A percentile compares a stretch with the other conserved stretches of the same genome.
Conservation (phyloP, 2,888 invertebrate genomes). For the Torymus aiolomorphi region DNA sequence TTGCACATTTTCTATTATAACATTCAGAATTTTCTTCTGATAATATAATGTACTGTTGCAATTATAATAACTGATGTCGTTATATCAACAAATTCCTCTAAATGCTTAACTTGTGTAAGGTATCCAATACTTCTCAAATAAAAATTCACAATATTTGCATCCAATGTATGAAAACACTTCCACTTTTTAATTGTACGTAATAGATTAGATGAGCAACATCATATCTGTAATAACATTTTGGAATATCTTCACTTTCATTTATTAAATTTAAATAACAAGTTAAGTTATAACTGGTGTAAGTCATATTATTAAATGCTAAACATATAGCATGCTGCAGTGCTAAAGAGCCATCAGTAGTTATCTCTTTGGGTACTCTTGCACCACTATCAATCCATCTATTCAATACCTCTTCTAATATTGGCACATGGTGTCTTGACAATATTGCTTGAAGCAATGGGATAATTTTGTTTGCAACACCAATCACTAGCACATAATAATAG, state of each 20-base stretch:
- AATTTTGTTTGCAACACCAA: constrained; percentile 51
- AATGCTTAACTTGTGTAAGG: constrained; percentile 12
- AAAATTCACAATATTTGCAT: constrained; percentile 56
- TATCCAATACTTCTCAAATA: constrained; percentile 56
- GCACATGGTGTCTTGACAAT: constrained; percentile 61
- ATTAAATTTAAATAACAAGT: constrained; percentile 47
- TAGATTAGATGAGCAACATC: constrained; percentile 64
- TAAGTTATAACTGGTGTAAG: constrained; percentile 54
- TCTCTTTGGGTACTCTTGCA: constrained; percentile 55
- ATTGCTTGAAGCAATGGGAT: constrained; percentile 62
- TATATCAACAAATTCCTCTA: constrained; percentile 11
- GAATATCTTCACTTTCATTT: constrained; percentile 11
- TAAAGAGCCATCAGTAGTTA: constrained; percentile 57
- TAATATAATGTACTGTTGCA: constrained; percentile 30
- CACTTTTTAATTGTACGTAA: constrained; percentile 58
- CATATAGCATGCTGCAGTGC: constrained; percentile 60
- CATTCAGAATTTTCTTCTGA: constrained; percentile 23
- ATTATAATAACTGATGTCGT: constrained; percentile 19
- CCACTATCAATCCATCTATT: constrained; percentile 47
- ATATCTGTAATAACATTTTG: constrained; percentile 55
- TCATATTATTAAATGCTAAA: constrained; percentile 60
- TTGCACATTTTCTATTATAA: not conserved
- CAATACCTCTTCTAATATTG: constrained; percentile 59
- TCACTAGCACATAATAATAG: constrained; percentile 61
- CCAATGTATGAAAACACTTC: constrained; percentile 51